Conservation (phyloP, 1,140 invertebrate genomes). For the Chelonus insularis region DNA sequence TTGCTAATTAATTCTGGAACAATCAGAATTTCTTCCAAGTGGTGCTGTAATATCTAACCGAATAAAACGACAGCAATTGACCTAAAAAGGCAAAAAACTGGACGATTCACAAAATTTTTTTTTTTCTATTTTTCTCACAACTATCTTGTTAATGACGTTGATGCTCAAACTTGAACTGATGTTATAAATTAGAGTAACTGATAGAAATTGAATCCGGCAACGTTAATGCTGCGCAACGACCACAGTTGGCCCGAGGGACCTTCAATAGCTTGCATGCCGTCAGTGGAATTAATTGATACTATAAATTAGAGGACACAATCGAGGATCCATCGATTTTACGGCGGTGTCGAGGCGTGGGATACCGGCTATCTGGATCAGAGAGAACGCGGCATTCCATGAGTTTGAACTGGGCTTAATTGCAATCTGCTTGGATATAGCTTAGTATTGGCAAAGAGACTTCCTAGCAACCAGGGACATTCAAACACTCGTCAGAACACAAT, state of each 20-base stretch:
- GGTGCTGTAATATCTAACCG: no score
- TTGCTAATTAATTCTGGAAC: no score
- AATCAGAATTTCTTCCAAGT: no score
- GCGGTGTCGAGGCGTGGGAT: conserved; percentile 31
- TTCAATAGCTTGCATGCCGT: conserved; percentile 18
- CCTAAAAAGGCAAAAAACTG: no score
- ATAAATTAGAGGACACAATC: conserved; percentile 58
- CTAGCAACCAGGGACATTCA: conserved; percentile 1
- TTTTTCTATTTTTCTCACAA: no score
- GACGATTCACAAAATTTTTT: no score
- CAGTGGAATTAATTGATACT: conserved; percentile 57
- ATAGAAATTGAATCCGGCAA: conserved; percentile 54
- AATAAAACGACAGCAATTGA: no score
- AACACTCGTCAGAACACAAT: conserved; percentile 9
- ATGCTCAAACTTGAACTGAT: conserved; percentile 16
- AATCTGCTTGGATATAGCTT: conserved; percentile 22
- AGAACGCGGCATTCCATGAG: conserved; percentile 30
- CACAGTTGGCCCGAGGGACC: conserved; percentile 6
- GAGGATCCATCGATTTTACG: conserved; percentile 49
- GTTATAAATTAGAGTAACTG: conserved; percentile 48
- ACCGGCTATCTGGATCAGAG: conserved; percentile 22
- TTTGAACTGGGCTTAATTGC: conserved; percentile 32
- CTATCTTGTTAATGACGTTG: no score
- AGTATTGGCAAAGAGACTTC: not conserved
- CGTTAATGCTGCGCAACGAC: conserved; percentile 34